Conservation (phyloP, 92 coral and sea anemone genomes). For the Porites lobata region DNA sequence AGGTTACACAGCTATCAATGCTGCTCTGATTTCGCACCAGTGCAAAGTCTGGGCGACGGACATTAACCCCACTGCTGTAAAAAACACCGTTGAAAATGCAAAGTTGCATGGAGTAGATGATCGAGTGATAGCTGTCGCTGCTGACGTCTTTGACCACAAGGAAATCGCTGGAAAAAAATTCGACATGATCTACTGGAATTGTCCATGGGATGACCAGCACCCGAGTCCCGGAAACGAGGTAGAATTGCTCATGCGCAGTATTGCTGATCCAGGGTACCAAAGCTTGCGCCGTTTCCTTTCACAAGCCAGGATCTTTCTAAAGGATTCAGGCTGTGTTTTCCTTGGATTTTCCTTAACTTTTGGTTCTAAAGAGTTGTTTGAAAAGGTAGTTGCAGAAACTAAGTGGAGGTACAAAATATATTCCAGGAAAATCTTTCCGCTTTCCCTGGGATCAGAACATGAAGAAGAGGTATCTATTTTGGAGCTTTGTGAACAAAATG, state of each 20-base stretch:
- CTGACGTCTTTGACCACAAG: neutral
- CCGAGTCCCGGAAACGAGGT: neutral
- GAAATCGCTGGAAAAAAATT: neutral
- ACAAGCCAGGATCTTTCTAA: neutral
- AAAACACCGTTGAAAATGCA: slow-evolving; percentile 2
- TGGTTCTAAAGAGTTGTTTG: neutral
- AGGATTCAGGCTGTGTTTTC: neutral
- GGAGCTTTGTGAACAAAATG: neutral
- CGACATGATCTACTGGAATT: neutral
- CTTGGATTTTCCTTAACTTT: neutral
- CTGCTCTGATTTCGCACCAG: neutral
- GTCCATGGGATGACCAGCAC: neutral
- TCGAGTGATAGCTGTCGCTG: neutral
- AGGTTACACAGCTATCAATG: neutral
- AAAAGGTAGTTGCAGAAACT: neutral
- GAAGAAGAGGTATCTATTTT: neutral
- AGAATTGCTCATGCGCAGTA: neutral
- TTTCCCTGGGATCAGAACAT: neutral
- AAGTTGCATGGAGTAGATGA: neutral
- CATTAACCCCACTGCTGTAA: neutral
- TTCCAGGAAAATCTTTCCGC: neutral
- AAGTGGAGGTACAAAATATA: neutral
- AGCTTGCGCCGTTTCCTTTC: neutral
- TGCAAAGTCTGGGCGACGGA: neutral
- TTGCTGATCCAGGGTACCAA: neutral